Percentiles rank a stretch among this genome's conserved stretches.
These are phyloP conservation scores for Tauraco erythrolophus DNA, from an alignment of 2,113 vertebrate genomes.

Conservation along the genomic window DNA sequence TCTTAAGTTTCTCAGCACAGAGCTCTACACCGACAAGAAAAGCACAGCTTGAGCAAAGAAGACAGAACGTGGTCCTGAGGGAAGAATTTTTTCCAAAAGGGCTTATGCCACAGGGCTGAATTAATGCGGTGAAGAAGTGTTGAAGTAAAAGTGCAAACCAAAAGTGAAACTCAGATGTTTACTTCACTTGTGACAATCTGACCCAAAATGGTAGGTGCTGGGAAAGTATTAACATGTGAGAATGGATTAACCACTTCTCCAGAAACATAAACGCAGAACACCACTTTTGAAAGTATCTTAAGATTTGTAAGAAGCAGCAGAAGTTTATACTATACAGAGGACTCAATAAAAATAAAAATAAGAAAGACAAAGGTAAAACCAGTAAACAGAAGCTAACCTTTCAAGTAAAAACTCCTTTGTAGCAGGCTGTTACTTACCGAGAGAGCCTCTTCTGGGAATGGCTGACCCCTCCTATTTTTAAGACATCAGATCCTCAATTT, in stretches of 20 bases:
- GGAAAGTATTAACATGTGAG: background rate
- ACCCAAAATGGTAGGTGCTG: background rate
- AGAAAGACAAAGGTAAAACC: background rate
- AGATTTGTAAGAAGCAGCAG: background rate
- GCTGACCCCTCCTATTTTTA: background rate
- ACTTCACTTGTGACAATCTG: background rate
- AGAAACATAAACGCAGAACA: background rate
- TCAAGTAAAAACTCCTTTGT: background rate
- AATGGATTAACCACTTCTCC: background rate
- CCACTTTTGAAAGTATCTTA: background rate
- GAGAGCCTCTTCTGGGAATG: background rate
- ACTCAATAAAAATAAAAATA: background rate
- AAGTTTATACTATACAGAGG: background rate
- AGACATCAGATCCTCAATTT: background rate
- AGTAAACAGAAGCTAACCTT: background rate
- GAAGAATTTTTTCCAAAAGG: background rate
- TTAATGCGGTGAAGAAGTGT: background rate
- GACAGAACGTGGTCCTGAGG: background rate
- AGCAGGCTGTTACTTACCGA: background rate
- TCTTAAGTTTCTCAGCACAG: background rate
- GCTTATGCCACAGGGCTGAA: background rate
- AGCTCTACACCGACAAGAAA: background rate
- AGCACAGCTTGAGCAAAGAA: background rate
- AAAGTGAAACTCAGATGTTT: background rate
- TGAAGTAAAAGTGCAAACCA: background rate